Base-by-base conservation (phyloP, 2,888 invertebrate species). In the Oligia latruncula region DNA sequence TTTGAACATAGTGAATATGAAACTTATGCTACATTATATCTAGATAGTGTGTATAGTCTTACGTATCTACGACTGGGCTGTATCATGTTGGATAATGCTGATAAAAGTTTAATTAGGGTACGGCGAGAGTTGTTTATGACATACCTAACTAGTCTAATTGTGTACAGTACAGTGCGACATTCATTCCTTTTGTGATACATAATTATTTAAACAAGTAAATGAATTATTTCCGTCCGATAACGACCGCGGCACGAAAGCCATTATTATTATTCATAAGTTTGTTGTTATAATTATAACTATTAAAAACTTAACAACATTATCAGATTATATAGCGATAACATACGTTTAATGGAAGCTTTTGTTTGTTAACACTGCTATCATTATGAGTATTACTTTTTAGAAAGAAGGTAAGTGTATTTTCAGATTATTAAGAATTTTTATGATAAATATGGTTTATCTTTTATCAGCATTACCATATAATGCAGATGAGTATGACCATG, bases 1-100 rank as follows among this genome's bases (percentile, higher is more conserved):
- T 83, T 87, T 82, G 75, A 88, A 89, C 75, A 75, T 72, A 73
- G 76, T 74, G 71, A 71, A 66, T 78, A 82, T 71, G 71, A 77
- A 81, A 81, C 80, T 84, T 83, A 89, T 65, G 82, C 85, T 90
- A 84, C 58, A 65, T 71, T 62, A 89, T 80, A 40, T 84, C 87
- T 85, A 85, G 29, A 29, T 29, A 29, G 78, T 84, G 86, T 78
- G 35, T 80, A 80, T 81, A 81, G 79, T 80, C 79, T 81, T 81
- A 86, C 40, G 67, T 46, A 43, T 9, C 43, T 9, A 78, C 77
- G 71, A 71, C 23, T 72, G 67, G 73, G 71, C 77, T 83, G 77
- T 82, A 78, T 71, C 71, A 58, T 67, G 77, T 65, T 71, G 67
- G 40, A 43, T 66, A 77, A 88, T 73, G 71, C 82, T 85, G 77